Base-by-base conservation (phyloP, 1,140 invertebrate genomes). In the Melipona quadrifasciata region DNA sequence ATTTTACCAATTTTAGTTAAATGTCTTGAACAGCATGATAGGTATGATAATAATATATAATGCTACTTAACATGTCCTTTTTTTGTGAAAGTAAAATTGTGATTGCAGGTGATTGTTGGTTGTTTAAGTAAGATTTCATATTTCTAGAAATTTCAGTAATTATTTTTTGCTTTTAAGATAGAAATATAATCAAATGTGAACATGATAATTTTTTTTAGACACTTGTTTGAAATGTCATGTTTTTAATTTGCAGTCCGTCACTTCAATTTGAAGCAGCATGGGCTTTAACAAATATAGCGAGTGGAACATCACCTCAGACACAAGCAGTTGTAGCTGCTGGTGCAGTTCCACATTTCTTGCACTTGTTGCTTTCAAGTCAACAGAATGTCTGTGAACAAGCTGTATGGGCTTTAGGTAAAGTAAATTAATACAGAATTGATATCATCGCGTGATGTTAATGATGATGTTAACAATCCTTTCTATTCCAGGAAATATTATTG, bases 301-400 rank as follows among this genome's bases (percentile, higher is more conserved):
- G 98, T 75, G 99, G 99, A 75, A 99, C 98, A 70, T 99, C 99
- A 1, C 96, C 96, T 89, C 99, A 99, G 95, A 99, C 99, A 34
- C 98, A 99, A 90, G 97, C 99, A 94, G 99, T 99, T 47, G 99
- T 99, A 8, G 95, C 96, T 87, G 98, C 98, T 70, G 98, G 99
- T 90, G 99, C 99, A 80, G 99, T 99, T 68, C 99, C 99, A 77
- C 96, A 98, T 71, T 99, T 99, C 95, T 95, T 99, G 72, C 96
- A 98, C 92, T 95, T 99, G 75, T 95, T 99, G 31, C 95, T 96
- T 93, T 99, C 99, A 55, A 97, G 97, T 75, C 98, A 99, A 95
- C 98, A 99, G 91, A 99, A 99, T 95, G 99, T 99, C 21, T 99
- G 99, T 93, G 99, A 99, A 95, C 99, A 99, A 95, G 98, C 99